Evolutionary conservation across 2,797 vertebrate species (phyloP), one percentile per base, ranked within the genome.

Genomic region (Semotilus atromaculatus): DNA sequence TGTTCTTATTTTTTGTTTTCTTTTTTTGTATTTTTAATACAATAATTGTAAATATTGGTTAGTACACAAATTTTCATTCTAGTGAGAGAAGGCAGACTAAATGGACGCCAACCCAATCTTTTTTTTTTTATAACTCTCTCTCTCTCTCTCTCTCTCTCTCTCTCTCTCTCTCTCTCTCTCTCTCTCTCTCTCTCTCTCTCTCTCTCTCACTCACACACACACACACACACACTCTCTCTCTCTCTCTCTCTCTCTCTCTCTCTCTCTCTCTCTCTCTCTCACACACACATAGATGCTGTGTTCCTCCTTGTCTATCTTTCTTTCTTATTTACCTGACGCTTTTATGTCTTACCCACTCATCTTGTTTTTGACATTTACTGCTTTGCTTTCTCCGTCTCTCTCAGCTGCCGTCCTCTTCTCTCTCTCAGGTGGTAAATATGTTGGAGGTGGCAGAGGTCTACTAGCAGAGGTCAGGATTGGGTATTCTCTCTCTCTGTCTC

Each of bases 401-500:
- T 85, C n/a, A 18, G n/a, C 68, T 48, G 36, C 66, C 40, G 11
- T 45, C 68, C 66, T 51, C 72, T 60, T 67, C 58, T 67, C 43
- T 53, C 74, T 80, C 55, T 77, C 51, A 51, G 19, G 29, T 62
- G 55, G 73, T 55, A 70, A 40, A 60, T 78, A 53, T 76, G 53
- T 76, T 76, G 74, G 40, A 55, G 45, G 62, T 73, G 82, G 76
- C 48, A 58, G 83, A 62, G 45, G 62, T 81, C 83, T 70, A 26
- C 64, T 68, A 70, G 62, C 72, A 76, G 66, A 87, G 83, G 70
- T 81, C 71, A 85, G 73, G 31, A 45, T 76, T 68, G 64, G 60
- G 40, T 82, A 76, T 80, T 66, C 18, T 72, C 73, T 43, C 40
- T 84, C 38, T 38, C 48, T 53, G 18, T 19, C 51, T 21, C 51